Conservation (phyloP, 1,140 invertebrate genomes). For the Drosophila albomicans region DNA sequence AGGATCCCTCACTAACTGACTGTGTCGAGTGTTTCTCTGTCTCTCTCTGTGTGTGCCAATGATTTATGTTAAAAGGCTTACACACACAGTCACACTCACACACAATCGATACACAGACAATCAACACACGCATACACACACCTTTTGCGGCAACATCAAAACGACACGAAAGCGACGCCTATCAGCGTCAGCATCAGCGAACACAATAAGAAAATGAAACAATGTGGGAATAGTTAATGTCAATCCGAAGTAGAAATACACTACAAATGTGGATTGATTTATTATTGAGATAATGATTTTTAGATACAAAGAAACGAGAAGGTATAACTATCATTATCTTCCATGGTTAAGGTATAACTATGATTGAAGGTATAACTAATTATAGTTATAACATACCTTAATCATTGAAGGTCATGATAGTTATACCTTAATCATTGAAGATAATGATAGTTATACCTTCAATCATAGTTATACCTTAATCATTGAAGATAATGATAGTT, state of each 20-base stretch:
- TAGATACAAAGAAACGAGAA: too few relatives aligned
- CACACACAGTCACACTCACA: slow-evolving; percentile 32
- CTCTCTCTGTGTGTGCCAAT: slow-evolving; percentile 45
- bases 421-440: too few relatives aligned
- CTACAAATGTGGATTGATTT: not conserved
- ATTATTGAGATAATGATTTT: too few relatives aligned
- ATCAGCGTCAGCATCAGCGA: slow-evolving; percentile 14
- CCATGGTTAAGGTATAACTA: too few relatives aligned
- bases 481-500: too few relatives aligned
- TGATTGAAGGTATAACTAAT: too few relatives aligned
- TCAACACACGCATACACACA: not conserved
- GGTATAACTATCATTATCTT: too few relatives aligned
- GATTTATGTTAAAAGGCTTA: slow-evolving; percentile 78
- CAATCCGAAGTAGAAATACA: not conserved
- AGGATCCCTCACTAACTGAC: slow-evolving; percentile 44
- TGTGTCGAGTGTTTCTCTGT: slow-evolving; percentile 1
- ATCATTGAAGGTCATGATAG: too few relatives aligned
- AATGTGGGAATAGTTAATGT: not conserved
- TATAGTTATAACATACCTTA: too few relatives aligned
- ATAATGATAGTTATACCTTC: too few relatives aligned
- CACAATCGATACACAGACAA: too few relatives aligned
- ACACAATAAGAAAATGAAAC: slow-evolving; percentile 16
- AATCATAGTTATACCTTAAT: too few relatives aligned
- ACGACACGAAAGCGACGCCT: slow-evolving; percentile 6
- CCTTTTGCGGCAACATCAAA: slow-evolving; percentile 39